A percentile compares a stretch with the other conserved stretches of the same genome.
phyloP scores from a whole-genome alignment of 2,888 invertebrate genomes.

The Endotricha flammealis region DNA sequence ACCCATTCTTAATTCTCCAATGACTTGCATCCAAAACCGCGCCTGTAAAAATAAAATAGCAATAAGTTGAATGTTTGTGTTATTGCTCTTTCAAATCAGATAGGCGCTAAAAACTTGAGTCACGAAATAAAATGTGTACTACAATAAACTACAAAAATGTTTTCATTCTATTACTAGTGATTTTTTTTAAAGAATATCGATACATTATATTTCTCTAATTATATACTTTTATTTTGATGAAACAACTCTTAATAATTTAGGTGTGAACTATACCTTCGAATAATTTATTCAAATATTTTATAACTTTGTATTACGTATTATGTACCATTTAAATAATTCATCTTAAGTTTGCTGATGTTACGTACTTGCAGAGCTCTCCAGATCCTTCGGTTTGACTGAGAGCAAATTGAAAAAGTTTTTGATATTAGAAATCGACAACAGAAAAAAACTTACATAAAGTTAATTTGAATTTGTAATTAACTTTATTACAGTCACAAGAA shows the following conservation, averaged over 20 bases:
- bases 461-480: neutral
- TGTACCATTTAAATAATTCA: too few relatives aligned
- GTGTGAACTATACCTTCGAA: too few relatives aligned
- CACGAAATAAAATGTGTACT: too few relatives aligned
- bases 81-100: conserved; percentile 35
- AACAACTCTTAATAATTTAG: too few relatives aligned
- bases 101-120: conserved; percentile 31
- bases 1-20: conserved; percentile 92
- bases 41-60: conserved; percentile 79
- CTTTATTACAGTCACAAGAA: too few relatives aligned
- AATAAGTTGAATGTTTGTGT: conserved; percentile 18
- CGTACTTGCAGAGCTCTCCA: conserved; percentile 89
- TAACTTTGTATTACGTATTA: too few relatives aligned
- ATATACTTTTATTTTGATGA: too few relatives aligned
- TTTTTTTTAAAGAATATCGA: too few relatives aligned
- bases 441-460: neutral
- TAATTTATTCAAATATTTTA: too few relatives aligned
- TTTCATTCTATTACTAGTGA: too few relatives aligned
- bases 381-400: conserved; percentile 84
- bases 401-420: conserved; percentile 46
- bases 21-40: conserved; percentile 96
- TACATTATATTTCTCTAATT: too few relatives aligned
- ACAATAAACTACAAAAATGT: too few relatives aligned
- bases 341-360: conserved; percentile 36
- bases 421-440: conserved; percentile 8